Evolutionary conservation across 2,113 vertebrate species (phyloP).

Genomic region (Neotragus moschatus): DNA sequence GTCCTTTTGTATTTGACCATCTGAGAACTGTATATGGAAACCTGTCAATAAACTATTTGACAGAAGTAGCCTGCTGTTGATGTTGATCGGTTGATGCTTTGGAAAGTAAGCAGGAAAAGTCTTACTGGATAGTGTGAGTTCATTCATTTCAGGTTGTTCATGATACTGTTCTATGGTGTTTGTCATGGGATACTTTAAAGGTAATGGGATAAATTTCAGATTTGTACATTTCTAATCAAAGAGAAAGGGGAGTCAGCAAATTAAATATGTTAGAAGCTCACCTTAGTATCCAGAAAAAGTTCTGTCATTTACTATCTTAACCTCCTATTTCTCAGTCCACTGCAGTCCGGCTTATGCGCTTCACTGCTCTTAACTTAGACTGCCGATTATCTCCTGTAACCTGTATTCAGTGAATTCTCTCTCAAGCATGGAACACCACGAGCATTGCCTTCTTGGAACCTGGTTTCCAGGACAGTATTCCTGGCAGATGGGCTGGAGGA

Average conservation of each 20-base stretch:
- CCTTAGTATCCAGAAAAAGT: background rate
- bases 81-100: background rate
- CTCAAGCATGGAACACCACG: background rate
- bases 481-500: background rate
- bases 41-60: background rate
- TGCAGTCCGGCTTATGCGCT: background rate
- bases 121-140: slow-evolving; percentile 2
- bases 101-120: background rate
- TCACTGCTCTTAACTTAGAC: background rate
- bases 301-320: background rate
- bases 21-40: background rate
- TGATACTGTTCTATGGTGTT: background rate
- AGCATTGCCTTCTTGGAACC: background rate
- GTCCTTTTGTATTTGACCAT: background rate
- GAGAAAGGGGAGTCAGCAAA: background rate
- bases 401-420: background rate
- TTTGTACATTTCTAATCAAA: background rate
- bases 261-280: background rate
- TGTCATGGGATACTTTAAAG: background rate
- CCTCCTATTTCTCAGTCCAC: background rate
- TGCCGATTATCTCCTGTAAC: background rate
- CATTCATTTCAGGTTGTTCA: background rate
- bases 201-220: background rate
- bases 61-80: background rate
- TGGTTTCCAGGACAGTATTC: background rate